Percentiles rank a stretch among this genome's conserved stretches.
These are phyloP conservation scores for Dicentrarchus labrax DNA, from an alignment of 2,113 vertebrate genomes.

Conservation along the genomic window DNA sequence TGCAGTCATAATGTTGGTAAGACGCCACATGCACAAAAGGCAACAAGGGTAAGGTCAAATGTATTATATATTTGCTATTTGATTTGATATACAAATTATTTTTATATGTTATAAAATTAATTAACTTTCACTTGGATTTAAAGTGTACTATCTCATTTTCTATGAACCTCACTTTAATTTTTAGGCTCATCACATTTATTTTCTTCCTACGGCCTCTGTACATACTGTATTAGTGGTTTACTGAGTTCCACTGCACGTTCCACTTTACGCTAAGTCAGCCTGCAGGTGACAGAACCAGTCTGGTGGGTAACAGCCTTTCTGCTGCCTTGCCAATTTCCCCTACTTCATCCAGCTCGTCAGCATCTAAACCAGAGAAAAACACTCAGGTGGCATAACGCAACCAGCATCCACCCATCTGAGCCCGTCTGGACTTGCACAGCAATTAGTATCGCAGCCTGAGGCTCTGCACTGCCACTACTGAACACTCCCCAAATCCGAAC, in stretches of 20 bases:
- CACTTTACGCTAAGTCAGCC: constrained; percentile 45
- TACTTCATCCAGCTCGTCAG: constrained; percentile 44
- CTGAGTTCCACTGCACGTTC: constrained; percentile 16
- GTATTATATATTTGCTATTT: background rate
- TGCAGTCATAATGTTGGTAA: constrained; percentile 73
- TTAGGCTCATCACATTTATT: background rate
- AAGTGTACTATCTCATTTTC: background rate
- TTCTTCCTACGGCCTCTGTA: background rate
- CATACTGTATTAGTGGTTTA: background rate
- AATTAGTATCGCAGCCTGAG: constrained; percentile 65
- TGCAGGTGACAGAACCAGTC: constrained; percentile 76
- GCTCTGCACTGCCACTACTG: constrained; percentile 19
- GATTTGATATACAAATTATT: no score
- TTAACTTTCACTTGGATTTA: background rate
- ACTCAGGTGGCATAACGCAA: constrained; percentile 48
- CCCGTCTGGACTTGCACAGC: constrained; percentile 67
- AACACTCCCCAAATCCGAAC: constrained; percentile 46
- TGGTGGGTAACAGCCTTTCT: constrained; percentile 75
- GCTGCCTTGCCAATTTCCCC: constrained; percentile 54
- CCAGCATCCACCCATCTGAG: constrained; percentile 65
- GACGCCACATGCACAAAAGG: constrained; percentile 59
- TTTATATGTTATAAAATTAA: background rate
- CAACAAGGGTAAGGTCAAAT: constrained; percentile 77
- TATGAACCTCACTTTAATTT: background rate
- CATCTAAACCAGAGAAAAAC: constrained; percentile 51